Conservation (phyloP, 2,888 invertebrate species). For the Xestia xanthographa region DNA sequence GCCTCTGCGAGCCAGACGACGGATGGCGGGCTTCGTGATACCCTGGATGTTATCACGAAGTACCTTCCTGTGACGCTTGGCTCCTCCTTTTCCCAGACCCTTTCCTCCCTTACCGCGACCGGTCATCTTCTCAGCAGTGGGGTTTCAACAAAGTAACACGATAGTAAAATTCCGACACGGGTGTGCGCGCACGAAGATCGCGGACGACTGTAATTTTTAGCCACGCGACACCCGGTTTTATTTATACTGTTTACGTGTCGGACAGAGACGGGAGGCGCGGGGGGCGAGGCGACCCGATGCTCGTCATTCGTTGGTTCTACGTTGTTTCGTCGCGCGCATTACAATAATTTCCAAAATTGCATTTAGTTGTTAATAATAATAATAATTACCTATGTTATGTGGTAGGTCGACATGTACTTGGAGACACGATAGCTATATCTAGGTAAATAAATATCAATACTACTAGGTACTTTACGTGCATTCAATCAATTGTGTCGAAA, state of each 20-base stretch:
- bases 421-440: too few relatives aligned
- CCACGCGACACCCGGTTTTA: neutral
- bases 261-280: neutral
- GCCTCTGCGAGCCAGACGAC: constrained; percentile 81
- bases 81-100: constrained; percentile 93
- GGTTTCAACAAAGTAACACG: neutral
- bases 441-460: too few relatives aligned
- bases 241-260: constrained; percentile 8
- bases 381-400: too few relatives aligned
- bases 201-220: neutral
- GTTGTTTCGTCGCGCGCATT: neutral
- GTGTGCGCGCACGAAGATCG: constrained; percentile 4
- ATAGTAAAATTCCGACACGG: neutral
- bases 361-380: too few relatives aligned
- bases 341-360: too few relatives aligned
- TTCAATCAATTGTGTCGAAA: too few relatives aligned
- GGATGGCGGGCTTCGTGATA: constrained; percentile 93
- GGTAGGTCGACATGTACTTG: neutral
- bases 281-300: neutral
- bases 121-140: constrained; percentile 89
- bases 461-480: too few relatives aligned
- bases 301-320: neutral
- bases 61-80: constrained; percentile 93
- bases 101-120: constrained; percentile 94
- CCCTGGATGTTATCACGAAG: constrained; percentile 85